A percentile compares a stretch with the other conserved stretches of the same genome.
These are phyloP conservation scores for Latrodectus hesperus DNA, from an alignment of 2,888 invertebrate genomes.

Conservation along the genomic window DNA sequence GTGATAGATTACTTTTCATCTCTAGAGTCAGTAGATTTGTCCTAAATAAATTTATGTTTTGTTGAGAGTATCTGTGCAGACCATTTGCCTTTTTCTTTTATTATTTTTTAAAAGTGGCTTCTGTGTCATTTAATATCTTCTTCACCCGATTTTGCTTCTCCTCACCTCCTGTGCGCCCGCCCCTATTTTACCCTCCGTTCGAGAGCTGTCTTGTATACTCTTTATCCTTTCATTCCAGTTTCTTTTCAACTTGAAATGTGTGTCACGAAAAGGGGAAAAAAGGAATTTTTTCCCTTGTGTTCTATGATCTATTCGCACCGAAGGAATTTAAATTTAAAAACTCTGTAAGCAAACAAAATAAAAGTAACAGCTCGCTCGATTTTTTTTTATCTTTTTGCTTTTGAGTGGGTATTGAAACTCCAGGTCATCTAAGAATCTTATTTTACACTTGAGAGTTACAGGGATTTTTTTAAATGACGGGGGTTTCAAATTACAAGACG, in stretches of 20 bases:
- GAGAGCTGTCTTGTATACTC: not conserved
- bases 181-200: slow-evolving; percentile 7
- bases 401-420: too few species aligned
- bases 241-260: not conserved
- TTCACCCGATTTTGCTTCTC: slow-evolving; percentile 15
- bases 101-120: not conserved
- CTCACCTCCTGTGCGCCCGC: slow-evolving; percentile 3
- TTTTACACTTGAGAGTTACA: too few species aligned
- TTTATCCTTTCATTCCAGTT: not conserved
- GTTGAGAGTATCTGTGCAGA: not conserved
- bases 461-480: too few species aligned
- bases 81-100: too few species aligned
- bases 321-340: not conserved
- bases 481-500: too few species aligned
- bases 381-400: too few species aligned
- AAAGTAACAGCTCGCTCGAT: not conserved
- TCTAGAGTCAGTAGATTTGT: too few species aligned
- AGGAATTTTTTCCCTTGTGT: not conserved
- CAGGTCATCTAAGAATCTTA: too few species aligned
- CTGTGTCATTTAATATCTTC: slow-evolving; percentile 26
- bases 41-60: slow-evolving; percentile 8
- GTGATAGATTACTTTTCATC: too few species aligned
- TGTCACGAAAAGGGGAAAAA: too few species aligned
- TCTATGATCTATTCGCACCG: too few species aligned
- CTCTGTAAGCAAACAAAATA: not conserved